These are phyloP conservation scores for Percopsis omiscomaycus DNA, from an alignment of 2,797 vertebrate species.

Conservation along the genomic window DNA sequence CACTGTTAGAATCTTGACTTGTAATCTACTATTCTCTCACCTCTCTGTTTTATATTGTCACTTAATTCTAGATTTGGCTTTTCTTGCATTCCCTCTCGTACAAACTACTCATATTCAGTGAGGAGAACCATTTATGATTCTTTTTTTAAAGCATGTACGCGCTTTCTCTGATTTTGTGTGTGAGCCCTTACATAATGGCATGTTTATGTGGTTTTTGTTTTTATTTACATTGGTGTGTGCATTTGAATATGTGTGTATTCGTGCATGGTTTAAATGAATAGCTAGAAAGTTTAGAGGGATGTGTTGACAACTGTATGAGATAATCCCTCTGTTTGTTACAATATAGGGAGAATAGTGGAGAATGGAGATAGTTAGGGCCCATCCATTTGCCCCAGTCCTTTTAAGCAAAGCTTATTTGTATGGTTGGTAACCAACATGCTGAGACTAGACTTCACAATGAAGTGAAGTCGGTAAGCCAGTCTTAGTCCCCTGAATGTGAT, in stretches of 20 bases:
- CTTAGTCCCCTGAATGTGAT: no score
- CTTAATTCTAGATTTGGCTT: background rate
- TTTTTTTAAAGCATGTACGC: background rate
- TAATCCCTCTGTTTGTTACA: slow-evolving; percentile 37
- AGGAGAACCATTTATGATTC: no score
- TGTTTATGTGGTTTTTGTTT: background rate
- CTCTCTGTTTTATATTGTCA: slow-evolving; percentile 11
- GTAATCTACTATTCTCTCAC: slow-evolving; percentile 21
- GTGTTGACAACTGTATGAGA: slow-evolving; percentile 39
- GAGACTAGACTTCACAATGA: no score
- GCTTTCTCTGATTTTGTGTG: background rate
- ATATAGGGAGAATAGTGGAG: slow-evolving; percentile 29
- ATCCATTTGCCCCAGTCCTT: no score
- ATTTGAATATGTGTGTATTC: no score
- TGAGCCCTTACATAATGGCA: slow-evolving; percentile 7
- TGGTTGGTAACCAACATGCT: no score
- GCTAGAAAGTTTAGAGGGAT: slow-evolving; percentile 27
- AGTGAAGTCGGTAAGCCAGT: no score
- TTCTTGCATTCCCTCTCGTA: slow-evolving; percentile 5
- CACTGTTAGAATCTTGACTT: slow-evolving; percentile 46
- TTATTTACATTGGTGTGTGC: background rate
- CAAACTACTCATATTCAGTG: no score
- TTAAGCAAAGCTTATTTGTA: no score
- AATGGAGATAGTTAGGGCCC: background rate
- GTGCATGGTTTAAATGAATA: no score